Evolutionary conservation across 2,797 vertebrate genomes (phyloP).

Genomic region (Platalea minor): DNA sequence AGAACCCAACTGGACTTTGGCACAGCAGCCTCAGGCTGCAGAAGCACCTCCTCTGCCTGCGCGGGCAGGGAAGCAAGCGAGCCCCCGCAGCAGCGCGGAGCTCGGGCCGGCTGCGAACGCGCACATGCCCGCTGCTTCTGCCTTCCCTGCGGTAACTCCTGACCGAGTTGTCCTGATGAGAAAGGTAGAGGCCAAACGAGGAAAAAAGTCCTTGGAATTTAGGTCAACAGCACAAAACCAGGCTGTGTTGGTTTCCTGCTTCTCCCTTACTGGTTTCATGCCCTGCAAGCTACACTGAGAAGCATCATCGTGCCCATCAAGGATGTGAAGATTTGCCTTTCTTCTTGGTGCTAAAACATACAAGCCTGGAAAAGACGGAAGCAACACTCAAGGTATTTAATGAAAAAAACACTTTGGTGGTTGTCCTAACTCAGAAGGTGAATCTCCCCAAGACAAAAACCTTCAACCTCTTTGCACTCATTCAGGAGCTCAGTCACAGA

Average conservation of each 20-base stretch:
- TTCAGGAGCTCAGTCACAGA: not conserved
- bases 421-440: not conserved
- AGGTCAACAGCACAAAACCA: not conserved
- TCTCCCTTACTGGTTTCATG: not conserved
- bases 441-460: not conserved
- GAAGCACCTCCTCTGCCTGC: not conserved
- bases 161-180: not conserved
- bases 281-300: not conserved
- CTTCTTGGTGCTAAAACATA: not conserved
- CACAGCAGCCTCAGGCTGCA: not conserved
- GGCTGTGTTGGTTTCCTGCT: not conserved
- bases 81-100: not conserved
- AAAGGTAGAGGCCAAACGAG: not conserved
- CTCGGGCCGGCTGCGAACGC: not conserved
- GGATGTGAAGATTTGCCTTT: not conserved
- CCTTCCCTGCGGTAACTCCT: not conserved
- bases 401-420: not conserved
- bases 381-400: not conserved
- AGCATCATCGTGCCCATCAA: not conserved
- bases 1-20: constrained; percentile 3
- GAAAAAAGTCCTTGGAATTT: not conserved
- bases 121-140: not conserved
- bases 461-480: not conserved
- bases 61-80: not conserved
- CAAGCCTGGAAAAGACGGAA: not conserved